Base-by-base conservation (phyloP, 1,140 invertebrate genomes). In the Aphelenchoides avenae region DNA sequence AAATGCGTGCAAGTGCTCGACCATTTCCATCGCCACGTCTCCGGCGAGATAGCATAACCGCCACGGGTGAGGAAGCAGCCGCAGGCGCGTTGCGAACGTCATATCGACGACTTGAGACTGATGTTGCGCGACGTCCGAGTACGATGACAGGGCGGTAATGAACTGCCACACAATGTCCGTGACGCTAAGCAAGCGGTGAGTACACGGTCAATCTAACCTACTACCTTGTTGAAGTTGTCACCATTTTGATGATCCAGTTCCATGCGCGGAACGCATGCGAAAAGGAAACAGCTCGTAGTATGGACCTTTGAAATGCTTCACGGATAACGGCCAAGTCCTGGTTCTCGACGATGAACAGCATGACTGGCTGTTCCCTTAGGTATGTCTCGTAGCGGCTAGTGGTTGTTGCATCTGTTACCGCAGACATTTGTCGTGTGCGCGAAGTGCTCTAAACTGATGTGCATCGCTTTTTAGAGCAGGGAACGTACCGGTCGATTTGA, bases 211-310 rank as follows among this genome's bases (percentile, higher is more conserved):
- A 91, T 6, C n/a, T 94, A 81, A 75, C 87, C 88, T 5, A 86
- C 85, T 5, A 89, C 86, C 77, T 92, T 88, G 0, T 89, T 91
- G 1, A 68, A 7, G 64, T 48, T 6, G 68, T 75, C n/a, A 94
- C 89, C 55, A 86, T 89, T 58, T 89, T 83, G 2, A 97, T 80
- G 4, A 98, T 77, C 92, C 92, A 98, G 76, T 94, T 93, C 46
- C 96, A 82, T 0, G 90, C 89, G 84, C 92, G 71, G 20, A 90
- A 86, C 1, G 88, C 88, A 74, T 89, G 90, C 6, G 89, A 86
- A 57, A 89, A 80, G 73, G 87, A 90, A 1, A 88, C 85, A 5
- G 89, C 86, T 68, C 88, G 87, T 47, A 88, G 79, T 1, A 91
- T 75, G 1, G 88, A 86, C 57, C 88, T 85, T 57, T 85, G 85